phyloP scores from a whole-genome alignment of 2,797 vertebrate species.

The Enteromius thamalakanensis region DNA sequence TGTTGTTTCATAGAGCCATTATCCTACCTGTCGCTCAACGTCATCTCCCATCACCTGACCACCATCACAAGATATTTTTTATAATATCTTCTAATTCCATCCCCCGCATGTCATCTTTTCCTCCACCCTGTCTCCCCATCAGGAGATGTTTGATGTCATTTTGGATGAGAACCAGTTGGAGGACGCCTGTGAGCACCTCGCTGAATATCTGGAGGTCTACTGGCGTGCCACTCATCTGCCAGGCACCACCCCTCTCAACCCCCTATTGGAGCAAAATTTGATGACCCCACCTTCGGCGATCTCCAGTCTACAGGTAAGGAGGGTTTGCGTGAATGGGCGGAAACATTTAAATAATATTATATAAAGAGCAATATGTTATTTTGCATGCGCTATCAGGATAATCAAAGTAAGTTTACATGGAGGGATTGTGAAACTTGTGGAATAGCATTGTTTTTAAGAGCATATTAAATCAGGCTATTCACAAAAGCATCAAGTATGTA shows the following conservation, averaged over 20 bases:
- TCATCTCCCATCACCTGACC: conserved; percentile 52
- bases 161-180: conserved; percentile 96
- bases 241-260: conserved; percentile 77
- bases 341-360: neutral
- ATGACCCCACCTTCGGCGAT: conserved; percentile 85
- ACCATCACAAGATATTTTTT: conserved; percentile 40
- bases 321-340: neutral
- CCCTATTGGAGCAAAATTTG: conserved; percentile 80
- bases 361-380: neutral
- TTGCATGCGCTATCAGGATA: neutral
- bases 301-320: conserved; percentile 87
- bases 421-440: neutral
- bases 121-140: conserved; percentile 49
- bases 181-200: conserved; percentile 92
- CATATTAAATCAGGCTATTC: neutral
- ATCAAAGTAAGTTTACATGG: neutral
- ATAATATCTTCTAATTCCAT: conserved; percentile 50
- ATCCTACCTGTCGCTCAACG: conserved; percentile 58
- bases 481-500: neutral
- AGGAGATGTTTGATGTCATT: conserved; percentile 97
- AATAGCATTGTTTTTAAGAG: neutral
- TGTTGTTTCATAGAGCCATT: conserved; percentile 62
- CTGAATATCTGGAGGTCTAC: conserved; percentile 94
- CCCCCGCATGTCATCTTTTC: conserved; percentile 53
- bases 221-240: conserved; percentile 95